Conservation (phyloP, 1,140 invertebrate genomes). For the Branchinecta lynchi region DNA sequence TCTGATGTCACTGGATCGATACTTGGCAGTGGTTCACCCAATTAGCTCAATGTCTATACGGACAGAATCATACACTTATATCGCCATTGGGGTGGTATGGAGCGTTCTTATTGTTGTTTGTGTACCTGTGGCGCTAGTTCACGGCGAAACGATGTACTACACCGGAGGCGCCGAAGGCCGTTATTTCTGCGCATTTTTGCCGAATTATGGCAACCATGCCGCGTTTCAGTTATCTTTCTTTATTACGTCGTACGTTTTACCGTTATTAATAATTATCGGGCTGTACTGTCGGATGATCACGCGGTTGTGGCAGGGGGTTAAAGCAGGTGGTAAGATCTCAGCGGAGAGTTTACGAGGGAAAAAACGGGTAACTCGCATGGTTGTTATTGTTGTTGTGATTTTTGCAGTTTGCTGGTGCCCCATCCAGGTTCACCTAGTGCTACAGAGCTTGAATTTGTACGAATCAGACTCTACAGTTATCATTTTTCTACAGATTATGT, state of each 20-base stretch:
- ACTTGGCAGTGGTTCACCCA: constrained; percentile 85
- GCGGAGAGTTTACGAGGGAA: constrained; percentile 61
- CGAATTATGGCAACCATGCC: constrained; percentile 44
- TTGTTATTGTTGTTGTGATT: constrained; percentile 80
- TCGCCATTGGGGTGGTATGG: constrained; percentile 66
- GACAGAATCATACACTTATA: constrained; percentile 64
- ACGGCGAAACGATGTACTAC: constrained; percentile 52
- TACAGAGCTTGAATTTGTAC: constrained; percentile 56
- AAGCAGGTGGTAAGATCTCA: constrained; percentile 50
- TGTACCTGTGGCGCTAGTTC: constrained; percentile 57
- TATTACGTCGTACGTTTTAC: constrained; percentile 66
- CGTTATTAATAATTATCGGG: constrained; percentile 66
- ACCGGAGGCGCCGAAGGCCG: constrained; percentile 39
- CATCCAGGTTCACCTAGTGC: constrained; percentile 62
- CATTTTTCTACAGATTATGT: constrained; percentile 59
- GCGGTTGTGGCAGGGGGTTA: constrained; percentile 62
- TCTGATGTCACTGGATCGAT: constrained; percentile 86
- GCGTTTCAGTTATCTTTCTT: constrained; percentile 65
- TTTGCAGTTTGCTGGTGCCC: constrained; percentile 93
- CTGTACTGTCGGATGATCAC: constrained; percentile 82
- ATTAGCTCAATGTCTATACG: constrained; percentile 73
- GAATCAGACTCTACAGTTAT: constrained; percentile 41
- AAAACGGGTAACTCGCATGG: constrained; percentile 78
- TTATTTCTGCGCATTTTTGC: constrained; percentile 47
- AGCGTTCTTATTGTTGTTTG: constrained; percentile 52